Evolutionary conservation across 2,888 invertebrate species (phyloP).

Genomic region (Podotricha telesiphe): DNA sequence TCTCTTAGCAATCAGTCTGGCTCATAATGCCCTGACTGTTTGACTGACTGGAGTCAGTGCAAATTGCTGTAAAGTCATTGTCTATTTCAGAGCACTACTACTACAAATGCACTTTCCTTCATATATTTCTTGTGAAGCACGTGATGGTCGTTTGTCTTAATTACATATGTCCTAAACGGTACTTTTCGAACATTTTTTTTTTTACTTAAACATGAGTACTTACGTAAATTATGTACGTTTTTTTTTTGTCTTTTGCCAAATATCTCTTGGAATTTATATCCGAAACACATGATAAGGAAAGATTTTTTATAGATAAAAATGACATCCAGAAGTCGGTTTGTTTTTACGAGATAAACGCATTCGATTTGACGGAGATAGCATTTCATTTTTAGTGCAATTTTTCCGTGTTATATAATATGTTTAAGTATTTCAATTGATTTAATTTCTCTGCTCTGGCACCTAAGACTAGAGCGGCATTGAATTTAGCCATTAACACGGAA

Average conservation of each 20-base stretch:
- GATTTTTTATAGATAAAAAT: neutral
- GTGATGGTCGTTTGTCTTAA: neutral
- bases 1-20: neutral
- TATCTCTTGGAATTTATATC: neutral
- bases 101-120: slow-evolving; percentile 1
- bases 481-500: too few species aligned
- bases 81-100: neutral
- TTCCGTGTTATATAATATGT: neutral
- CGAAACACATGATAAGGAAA: neutral
- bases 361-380: neutral
- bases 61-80: slow-evolving; percentile 1
- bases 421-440: too few species aligned
- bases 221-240: too few species aligned
- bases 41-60: neutral
- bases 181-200: too few species aligned
- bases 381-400: neutral
- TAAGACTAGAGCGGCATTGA: too few species aligned
- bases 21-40: neutral
- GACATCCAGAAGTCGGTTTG: neutral
- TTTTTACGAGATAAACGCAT: neutral
- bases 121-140: neutral
- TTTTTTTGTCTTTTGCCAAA: neutral
- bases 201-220: too few species aligned
- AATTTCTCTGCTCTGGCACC: too few species aligned
- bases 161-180: neutral